Percentiles rank a stretch among this genome's conserved stretches.
phyloP scores from a whole-genome alignment of 2,888 invertebrate species.

The Plusia festucae region DNA sequence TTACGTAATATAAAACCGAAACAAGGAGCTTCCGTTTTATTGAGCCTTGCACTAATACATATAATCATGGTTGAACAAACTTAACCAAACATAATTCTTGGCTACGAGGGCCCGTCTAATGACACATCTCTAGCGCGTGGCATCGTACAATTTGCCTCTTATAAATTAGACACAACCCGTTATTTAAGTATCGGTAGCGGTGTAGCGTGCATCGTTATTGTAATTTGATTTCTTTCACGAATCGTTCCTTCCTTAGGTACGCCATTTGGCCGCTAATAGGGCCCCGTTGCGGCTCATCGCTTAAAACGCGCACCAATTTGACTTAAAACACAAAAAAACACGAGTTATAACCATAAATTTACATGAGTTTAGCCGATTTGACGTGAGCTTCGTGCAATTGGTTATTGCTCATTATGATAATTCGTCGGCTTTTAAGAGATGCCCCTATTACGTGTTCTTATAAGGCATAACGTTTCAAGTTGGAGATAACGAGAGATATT shows the following conservation, averaged over 20 bases:
- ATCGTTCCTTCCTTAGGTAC: conserved; percentile 72
- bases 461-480: conserved; percentile 62
- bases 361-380: conserved; percentile 79
- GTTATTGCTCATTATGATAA: conserved; percentile 86
- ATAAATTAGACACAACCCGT: conserved; percentile 86
- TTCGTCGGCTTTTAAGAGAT: conserved; percentile 72
- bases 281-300: conserved; percentile 73
- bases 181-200: conserved; percentile 83
- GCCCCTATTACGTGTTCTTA: conserved; percentile 67
- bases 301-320: conserved; percentile 77
- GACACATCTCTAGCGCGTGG: conserved; percentile 79
- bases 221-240: conserved; percentile 87
- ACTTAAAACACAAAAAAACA: conserved; percentile 74
- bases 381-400: conserved; percentile 85
- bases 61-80: conserved; percentile 80
- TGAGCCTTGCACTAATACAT: conserved; percentile 69
- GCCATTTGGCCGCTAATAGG: conserved; percentile 85
- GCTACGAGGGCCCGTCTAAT: conserved; percentile 61
- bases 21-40: conserved; percentile 68
- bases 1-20: conserved; percentile 42
- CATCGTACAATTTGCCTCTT: conserved; percentile 85
- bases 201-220: conserved; percentile 86
- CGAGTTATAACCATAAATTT: conserved; percentile 73
- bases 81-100: conserved; percentile 81
- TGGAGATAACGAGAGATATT: conserved; percentile 73